Evolutionary conservation across 1,140 invertebrate genomes (phyloP), one percentile per base, ranked within the genome.

Genomic region (Portunus trituberculatus): DNA sequence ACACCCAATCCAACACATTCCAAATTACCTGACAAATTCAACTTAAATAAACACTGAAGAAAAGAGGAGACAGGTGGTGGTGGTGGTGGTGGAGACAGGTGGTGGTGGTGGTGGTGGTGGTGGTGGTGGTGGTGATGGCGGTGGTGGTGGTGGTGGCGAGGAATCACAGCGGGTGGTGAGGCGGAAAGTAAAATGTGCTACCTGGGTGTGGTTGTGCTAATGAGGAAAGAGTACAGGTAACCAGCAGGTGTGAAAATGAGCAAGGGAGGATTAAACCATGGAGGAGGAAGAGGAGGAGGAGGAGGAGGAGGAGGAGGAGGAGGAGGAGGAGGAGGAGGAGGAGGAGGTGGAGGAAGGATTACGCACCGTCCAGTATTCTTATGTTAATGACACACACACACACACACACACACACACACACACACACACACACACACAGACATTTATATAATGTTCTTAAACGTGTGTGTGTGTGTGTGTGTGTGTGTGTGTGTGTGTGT

Each of bases 341-440:
- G 25, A n/a, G 25, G 25, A 76, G 67, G 67, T n/a, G 52, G 52
- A 59, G 52, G 52, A 20, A 20, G 20, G 52, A 59, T 59, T 59
- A 59, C 52, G 39, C 39, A 1, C 39, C 39, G 52, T 59, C 20
- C 20, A 20, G 52, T 59, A 59, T 59, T 59, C 52, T 59, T 59
- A 59, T 59, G 52, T 76, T 76, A 88, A 88, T 88, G 87, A 88
- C 45, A 32, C 88, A 90, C n/a, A 45, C 48, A 92, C 67, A 91
- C n/a, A 82, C 48, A 29, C 48, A 31, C 67, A 29, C 52, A 82
- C 52, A 82, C 52, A 92, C 28, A 92, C 28, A 92, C 52, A 82
- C 28, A 92, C 28, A 92, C 28, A 92, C 48, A 92, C 48, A 92
- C 48, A 92, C 48, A 92, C 48, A 67, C 7, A 91, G 25, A 59